Base-by-base conservation (phyloP, 2,888 invertebrate species). In the Rhabditoides inermis region DNA sequence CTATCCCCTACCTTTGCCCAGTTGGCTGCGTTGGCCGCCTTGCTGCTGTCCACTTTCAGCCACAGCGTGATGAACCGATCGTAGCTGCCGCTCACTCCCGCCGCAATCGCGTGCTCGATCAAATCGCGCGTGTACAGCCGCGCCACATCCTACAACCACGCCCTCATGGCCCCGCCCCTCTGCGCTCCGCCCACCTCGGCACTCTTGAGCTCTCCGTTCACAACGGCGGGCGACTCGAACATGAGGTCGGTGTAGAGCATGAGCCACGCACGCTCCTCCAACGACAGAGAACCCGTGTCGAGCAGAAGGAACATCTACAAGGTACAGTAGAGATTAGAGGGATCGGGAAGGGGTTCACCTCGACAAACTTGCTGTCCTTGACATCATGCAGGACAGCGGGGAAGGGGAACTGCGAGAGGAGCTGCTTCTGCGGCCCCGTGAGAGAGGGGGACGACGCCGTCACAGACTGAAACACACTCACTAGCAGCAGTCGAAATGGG, bases 231-330 rank as follows among this genome's bases (percentile, higher is more conserved):
- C 51, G 86, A 85, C 77, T 90, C 88, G 22, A 85, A 82, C 27
- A 90, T 76, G 0, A 85, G 82, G 77, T 88, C 86, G 51, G 86
- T 78, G 58, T 85, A 83, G 2, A 90, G 79, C 0, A 87, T 85
- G 36, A 90, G 79, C 79, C 60, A 64, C 28, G 56, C 50, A 2
- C 73, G 61, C 30, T 70, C 59, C 45, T 71, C 65, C 23, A 53
- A 30, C 0, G 73, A 61, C 15, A 73, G 45, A 1, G 51, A 45
- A 0, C 55, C 32, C 18, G 63, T 61, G 53, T 73, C 74, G 42
- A 73, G 41, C 6, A 72, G 47, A 20, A 70, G 42, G 41, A 58
- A 59, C 23, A 53, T 22, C 60, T 60, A 41, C 3, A 55, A 53
- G 79, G 12, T 82, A 79, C 51, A 79, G 75, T 2, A 84, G 80